Evolutionary conservation across 2,797 vertebrate species (phyloP).

Genomic region (Chaetophractus vellerosus): DNA sequence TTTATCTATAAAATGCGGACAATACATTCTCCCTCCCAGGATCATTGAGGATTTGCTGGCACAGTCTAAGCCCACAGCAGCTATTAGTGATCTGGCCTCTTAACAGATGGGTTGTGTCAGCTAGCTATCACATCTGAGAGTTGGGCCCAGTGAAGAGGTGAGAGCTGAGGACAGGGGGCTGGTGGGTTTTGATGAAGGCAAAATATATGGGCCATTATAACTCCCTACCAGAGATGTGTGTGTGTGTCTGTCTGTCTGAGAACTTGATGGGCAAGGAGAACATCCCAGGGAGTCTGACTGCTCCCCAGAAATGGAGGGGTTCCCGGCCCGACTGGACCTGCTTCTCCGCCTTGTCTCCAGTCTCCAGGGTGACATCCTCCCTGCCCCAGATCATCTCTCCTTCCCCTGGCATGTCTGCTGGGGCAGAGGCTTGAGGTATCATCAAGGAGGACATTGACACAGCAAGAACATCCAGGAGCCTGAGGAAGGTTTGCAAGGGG

Average conservation of each 20-base stretch:
- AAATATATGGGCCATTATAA: neutral
- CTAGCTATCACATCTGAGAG: neutral
- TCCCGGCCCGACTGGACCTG: neutral
- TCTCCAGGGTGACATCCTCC: neutral
- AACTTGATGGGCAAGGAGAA: neutral
- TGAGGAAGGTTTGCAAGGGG: conserved; percentile 63
- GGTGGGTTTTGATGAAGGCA: neutral
- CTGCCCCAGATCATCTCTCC: neutral
- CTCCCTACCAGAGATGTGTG: neutral
- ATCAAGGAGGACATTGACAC: neutral
- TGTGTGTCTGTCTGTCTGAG: neutral
- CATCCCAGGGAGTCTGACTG: neutral
- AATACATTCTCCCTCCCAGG: neutral
- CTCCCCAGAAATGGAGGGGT: neutral
- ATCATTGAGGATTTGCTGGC: too few species aligned
- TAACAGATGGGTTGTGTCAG: neutral
- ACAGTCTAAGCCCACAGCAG: too few species aligned
- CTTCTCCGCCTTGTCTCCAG: neutral
- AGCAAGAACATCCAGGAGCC: conserved; percentile 55
- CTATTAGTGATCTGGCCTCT: neutral
- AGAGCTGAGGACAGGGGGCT: neutral
- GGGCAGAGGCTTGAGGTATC: neutral
- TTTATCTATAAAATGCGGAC: neutral
- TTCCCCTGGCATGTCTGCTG: neutral
- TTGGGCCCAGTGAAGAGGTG: neutral